Conservation (phyloP, 2,113 vertebrate genomes). For the Chaetops frenatus region DNA sequence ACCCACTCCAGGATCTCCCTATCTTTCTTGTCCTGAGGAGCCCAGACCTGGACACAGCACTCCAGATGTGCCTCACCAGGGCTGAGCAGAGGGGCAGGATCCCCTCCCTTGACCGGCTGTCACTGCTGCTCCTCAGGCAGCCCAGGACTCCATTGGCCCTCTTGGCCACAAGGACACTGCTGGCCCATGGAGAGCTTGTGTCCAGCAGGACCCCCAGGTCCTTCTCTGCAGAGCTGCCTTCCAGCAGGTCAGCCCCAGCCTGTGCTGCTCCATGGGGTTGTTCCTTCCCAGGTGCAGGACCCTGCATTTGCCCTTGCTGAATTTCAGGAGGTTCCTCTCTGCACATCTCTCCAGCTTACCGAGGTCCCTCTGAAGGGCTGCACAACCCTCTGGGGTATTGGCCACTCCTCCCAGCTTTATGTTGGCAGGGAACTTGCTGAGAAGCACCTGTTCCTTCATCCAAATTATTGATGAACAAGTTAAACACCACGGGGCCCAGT, state of each 20-base stretch:
- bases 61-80: neutral
- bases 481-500: neutral
- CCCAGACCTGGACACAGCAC: neutral
- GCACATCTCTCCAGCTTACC: neutral
- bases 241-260: neutral
- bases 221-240: neutral
- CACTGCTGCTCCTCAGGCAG: neutral
- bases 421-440: neutral
- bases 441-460: neutral
- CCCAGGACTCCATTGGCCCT: neutral
- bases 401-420: neutral
- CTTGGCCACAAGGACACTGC: neutral
- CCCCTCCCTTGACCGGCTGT: neutral
- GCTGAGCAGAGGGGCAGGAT: neutral
- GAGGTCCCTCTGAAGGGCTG: neutral
- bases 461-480: neutral
- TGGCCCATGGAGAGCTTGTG: neutral
- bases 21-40: neutral
- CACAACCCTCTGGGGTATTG: neutral
- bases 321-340: neutral
- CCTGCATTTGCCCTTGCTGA: neutral
- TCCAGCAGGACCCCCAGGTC: neutral
- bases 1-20: neutral
- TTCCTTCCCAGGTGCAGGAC: neutral
- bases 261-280: neutral